Percentiles rank a stretch among this genome's conserved stretches.
phyloP scores from a whole-genome alignment of 1,140 invertebrate genomes.

The Pachypsylla venusta region DNA sequence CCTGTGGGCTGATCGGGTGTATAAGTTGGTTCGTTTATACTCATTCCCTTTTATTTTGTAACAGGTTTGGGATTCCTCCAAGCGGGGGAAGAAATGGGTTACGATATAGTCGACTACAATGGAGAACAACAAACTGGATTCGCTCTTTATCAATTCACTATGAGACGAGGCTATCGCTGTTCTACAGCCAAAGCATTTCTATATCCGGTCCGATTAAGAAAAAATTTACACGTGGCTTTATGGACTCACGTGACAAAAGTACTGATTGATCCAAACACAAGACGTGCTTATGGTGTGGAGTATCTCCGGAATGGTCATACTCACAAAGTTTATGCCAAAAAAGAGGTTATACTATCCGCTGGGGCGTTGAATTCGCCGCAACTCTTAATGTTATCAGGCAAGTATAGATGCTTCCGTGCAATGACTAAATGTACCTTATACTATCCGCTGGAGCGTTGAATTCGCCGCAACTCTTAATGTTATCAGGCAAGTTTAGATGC shows the following conservation, averaged over 20 bases:
- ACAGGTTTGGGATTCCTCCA: slow-evolving; percentile 57
- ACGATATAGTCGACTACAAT: slow-evolving; percentile 61
- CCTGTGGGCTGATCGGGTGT: too few species aligned
- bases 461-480: slow-evolving; percentile 64
- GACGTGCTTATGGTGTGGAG: slow-evolving; percentile 57
- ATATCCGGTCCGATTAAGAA: slow-evolving; percentile 50
- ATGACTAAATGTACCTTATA: too few species aligned
- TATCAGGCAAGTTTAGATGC: slow-evolving; percentile 39
- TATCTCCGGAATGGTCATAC: slow-evolving; percentile 49
- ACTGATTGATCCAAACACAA: slow-evolving; percentile 50
- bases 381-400: slow-evolving; percentile 63
- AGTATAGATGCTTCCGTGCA: slow-evolving; percentile 6
- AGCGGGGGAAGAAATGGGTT: slow-evolving; percentile 80
- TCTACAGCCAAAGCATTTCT: slow-evolving; percentile 67
- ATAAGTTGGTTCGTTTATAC: too few species aligned
- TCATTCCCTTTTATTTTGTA: not conserved
- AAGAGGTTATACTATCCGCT: slow-evolving; percentile 63
- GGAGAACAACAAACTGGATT: slow-evolving; percentile 67
- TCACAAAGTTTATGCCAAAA: slow-evolving; percentile 47
- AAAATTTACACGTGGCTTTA: slow-evolving; percentile 56
- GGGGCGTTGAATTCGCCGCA: slow-evolving; percentile 64
- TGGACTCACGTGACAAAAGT: slow-evolving; percentile 61
- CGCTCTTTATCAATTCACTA: slow-evolving; percentile 64
- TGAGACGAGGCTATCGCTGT: slow-evolving; percentile 57
- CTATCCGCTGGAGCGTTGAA: slow-evolving; percentile 60